Conservation (phyloP, 1,140 invertebrate species). For the Pseudomyrmex pallidus region DNA sequence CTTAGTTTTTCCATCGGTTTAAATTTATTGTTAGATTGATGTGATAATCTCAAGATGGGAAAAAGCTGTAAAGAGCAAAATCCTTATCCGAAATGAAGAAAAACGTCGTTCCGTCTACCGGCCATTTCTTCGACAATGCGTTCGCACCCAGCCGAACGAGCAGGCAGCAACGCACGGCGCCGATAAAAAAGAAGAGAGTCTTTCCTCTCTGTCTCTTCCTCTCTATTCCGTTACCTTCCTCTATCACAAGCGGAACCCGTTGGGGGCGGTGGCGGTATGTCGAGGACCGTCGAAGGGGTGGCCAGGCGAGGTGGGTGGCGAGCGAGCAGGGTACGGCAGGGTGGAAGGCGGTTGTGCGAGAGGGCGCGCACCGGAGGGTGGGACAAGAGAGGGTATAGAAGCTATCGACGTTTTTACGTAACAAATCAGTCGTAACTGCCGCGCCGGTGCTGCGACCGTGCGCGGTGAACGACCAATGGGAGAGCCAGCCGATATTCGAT, state of each 20-base stretch:
- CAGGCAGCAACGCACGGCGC: constrained; percentile 81
- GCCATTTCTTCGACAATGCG: constrained; percentile 85
- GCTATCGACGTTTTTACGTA: constrained; percentile 86
- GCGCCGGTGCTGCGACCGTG: constrained; percentile 81
- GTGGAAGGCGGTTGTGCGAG: constrained; percentile 58
- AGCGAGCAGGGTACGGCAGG: constrained; percentile 51
- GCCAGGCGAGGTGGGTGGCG: constrained; percentile 69
- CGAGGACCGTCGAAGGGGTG: constrained; percentile 74
- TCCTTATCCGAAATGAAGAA: constrained; percentile 38
- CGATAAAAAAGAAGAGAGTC: constrained; percentile 83
- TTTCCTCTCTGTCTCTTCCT: constrained; percentile 71
- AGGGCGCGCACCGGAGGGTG: constrained; percentile 69
- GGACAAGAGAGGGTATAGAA: constrained; percentile 80
- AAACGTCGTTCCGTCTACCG: constrained; percentile 50
- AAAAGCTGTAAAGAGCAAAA: constrained; percentile 13
- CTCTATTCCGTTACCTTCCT: constrained; percentile 71
- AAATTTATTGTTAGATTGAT: constrained; percentile 2
- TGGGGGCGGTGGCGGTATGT: constrained; percentile 77
- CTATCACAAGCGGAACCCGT: constrained; percentile 69
- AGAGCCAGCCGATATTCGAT: constrained; percentile 85
- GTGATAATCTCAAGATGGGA: not conserved
- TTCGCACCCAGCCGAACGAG: constrained; percentile 82
- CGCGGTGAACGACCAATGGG: constrained; percentile 83
- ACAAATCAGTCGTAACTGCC: constrained; percentile 85
- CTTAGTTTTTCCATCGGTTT: not conserved